phyloP scores from a whole-genome alignment of 1,140 invertebrate genomes.

The Zelostemma sp. region DNA sequence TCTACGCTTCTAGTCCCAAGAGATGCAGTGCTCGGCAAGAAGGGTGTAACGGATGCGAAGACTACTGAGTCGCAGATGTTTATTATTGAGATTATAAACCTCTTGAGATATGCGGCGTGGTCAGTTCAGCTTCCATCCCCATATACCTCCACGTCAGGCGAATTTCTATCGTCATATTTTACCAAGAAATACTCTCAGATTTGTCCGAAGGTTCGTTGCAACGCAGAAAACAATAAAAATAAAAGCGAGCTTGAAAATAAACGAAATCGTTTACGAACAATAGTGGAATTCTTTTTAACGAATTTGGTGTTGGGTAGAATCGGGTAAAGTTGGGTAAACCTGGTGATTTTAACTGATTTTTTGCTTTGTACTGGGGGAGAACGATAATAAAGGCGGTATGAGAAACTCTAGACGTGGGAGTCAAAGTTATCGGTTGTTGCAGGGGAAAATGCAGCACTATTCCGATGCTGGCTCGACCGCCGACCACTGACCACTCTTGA shows the following conservation, averaged over 20 bases:
- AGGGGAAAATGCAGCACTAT: conserved; percentile 47
- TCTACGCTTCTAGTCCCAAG: conserved; percentile 27
- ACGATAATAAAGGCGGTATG: not conserved
- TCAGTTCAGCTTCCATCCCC: conserved; percentile 6
- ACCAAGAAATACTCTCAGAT: not conserved
- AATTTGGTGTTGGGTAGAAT: no score
- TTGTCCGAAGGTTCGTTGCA: no score
- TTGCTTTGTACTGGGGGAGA: no score
- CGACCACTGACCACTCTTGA: conserved; percentile 52
- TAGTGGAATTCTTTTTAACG: no score
- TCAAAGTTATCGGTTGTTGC: conserved; percentile 36
- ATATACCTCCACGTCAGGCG: not conserved
- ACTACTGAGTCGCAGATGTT: conserved; percentile 45
- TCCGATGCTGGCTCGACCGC: conserved; percentile 24
- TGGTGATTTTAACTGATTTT: no score
- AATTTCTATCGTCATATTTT: not conserved
- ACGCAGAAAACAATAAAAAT: no score
- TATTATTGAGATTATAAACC: conserved; percentile 50
- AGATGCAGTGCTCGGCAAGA: conserved; percentile 37
- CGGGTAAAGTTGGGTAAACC: no score
- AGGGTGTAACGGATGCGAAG: conserved; percentile 24
- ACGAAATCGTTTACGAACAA: no score
- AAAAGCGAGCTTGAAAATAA: no score
- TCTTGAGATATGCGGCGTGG: conserved; percentile 41
- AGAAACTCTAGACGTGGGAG: not conserved